A percentile compares a stretch with the other conserved stretches of the same genome.
Conservation (phyloP, 2,797 vertebrate genomes). For the Esox masquinongy region DNA sequence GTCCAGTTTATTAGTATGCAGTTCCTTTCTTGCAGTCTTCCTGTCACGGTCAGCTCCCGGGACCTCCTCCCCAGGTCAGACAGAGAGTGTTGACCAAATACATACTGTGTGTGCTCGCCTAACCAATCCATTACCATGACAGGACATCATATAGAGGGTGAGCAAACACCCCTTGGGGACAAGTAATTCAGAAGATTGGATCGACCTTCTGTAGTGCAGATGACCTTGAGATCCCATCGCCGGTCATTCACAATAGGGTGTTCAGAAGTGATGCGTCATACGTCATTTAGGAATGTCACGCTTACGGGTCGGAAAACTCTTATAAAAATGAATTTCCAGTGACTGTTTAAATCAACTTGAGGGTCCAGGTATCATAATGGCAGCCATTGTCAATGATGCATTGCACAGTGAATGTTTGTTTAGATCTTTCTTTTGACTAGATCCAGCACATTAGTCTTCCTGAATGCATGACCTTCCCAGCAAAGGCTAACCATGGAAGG, state of each 20-base stretch:
- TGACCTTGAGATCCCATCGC: constrained; percentile 60
- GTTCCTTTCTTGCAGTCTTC: constrained; percentile 18
- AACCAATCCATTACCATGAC: constrained; percentile 56
- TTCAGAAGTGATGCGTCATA: constrained; percentile 30
- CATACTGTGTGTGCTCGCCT: constrained; percentile 36
- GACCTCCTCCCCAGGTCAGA: constrained; percentile 18
- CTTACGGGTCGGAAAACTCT: constrained; percentile 10
- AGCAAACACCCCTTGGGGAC: constrained; percentile 38
- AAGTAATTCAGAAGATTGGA: constrained; percentile 60
- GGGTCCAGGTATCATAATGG: constrained; percentile 30
- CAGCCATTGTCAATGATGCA: not conserved
- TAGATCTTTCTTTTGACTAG: not conserved
- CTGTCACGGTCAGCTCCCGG: constrained; percentile 11
- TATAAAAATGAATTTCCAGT: constrained; percentile 36
- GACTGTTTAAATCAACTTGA: constrained; percentile 15
- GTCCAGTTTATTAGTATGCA: constrained; percentile 44
- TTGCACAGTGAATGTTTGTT: not conserved
- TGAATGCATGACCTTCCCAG: not conserved
- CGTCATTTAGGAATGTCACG: constrained; percentile 22
- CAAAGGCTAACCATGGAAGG: not conserved
- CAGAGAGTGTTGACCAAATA: constrained; percentile 39
- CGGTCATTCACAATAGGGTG: constrained; percentile 51
- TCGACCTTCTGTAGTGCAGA: constrained; percentile 43
- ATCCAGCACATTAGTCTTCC: not conserved
- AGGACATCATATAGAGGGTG: constrained; percentile 24